These are phyloP conservation scores for Philopotamus ludificatus DNA, from an alignment of 1,140 invertebrate genomes.

Conservation along the genomic window DNA sequence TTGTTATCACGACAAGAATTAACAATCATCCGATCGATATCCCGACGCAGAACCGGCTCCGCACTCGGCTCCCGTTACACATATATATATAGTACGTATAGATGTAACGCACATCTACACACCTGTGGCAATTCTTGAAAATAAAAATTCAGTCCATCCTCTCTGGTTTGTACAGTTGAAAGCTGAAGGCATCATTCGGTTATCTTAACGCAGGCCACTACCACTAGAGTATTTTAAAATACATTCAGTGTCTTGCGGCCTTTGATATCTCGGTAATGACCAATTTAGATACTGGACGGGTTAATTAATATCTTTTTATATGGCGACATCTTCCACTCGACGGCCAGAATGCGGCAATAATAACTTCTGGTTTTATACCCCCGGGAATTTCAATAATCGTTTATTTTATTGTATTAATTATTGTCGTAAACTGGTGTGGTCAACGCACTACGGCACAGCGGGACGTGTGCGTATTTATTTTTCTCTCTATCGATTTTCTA, in stretches of 20 bases:
- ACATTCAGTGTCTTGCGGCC: conserved; percentile 14
- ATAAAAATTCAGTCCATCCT: not conserved
- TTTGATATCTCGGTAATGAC: conserved; percentile 31
- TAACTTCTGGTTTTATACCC: no score
- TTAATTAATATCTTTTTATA: conserved; percentile 35
- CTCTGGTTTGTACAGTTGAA: not conserved
- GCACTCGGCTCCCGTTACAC: not conserved
- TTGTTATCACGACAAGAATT: no score
- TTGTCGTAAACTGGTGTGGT: no score
- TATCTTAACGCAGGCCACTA: conserved; percentile 24
- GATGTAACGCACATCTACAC: no score
- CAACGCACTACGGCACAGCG: no score
- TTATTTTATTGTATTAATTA: no score
- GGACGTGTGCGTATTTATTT: no score
- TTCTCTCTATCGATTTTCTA: no score
- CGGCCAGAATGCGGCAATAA: no score
- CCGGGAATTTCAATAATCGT: no score
- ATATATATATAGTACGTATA: no score
- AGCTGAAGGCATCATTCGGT: conserved; percentile 11
- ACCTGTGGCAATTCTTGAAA: not conserved
- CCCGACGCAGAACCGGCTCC: not conserved
- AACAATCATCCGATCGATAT: not conserved
- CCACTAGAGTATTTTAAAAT: conserved; percentile 21
- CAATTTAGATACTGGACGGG: conserved; percentile 35
- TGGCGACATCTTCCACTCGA: conserved; percentile 10